Conservation (phyloP, 2,797 vertebrate species). For the Liasis olivaceus region DNA sequence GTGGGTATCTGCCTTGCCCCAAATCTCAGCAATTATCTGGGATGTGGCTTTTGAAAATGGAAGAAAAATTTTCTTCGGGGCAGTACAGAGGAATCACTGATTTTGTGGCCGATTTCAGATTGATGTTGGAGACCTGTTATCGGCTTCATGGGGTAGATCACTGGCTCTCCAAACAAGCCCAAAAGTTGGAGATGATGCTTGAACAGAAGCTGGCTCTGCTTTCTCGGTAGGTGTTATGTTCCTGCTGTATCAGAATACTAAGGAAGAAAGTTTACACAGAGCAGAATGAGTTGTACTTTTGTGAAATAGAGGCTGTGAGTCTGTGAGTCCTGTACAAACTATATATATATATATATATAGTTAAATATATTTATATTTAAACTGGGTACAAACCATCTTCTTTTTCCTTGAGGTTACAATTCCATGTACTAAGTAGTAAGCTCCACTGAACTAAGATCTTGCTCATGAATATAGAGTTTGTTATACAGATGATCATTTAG, state of each 20-base stretch:
- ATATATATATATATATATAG: too few relatives aligned
- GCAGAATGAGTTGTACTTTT: background rate
- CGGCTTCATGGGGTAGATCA: constrained; percentile 92
- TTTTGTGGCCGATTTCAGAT: constrained; percentile 92
- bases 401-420: background rate
- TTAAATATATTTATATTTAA: too few relatives aligned
- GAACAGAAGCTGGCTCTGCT: constrained; percentile 95
- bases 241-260: background rate
- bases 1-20: constrained; percentile 13
- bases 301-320: background rate
- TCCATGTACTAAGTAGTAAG: background rate
- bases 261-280: background rate
- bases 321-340: background rate
- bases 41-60: constrained; percentile 86
- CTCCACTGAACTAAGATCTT: background rate
- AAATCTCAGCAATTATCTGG: constrained; percentile 51
- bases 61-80: constrained; percentile 86
- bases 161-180: constrained; percentile 95
- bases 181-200: constrained; percentile 94
- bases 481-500: background rate
- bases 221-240: constrained; percentile 82
- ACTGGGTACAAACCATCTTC: background rate
- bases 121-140: constrained; percentile 94
- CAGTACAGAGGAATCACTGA: constrained; percentile 89
- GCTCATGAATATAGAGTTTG: background rate